Percentiles rank a stretch among this genome's conserved stretches.
phyloP scores from a whole-genome alignment of 2,888 invertebrate genomes.

The Poecilus cupreus region DNA sequence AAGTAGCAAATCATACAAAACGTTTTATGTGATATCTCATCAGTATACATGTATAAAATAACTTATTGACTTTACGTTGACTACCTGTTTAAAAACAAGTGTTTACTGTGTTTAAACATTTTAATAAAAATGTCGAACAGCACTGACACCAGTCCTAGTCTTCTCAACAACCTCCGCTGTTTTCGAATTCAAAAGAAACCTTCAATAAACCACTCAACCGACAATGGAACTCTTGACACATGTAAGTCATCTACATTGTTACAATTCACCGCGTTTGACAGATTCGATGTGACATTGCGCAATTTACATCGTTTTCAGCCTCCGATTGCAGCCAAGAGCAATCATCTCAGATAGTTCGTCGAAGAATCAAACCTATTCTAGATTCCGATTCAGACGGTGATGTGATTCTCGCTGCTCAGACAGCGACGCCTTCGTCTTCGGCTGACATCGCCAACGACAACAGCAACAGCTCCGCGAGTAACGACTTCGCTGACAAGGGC shows the following conservation, averaged over 20 bases:
- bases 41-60: constrained; percentile 27
- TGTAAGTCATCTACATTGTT: constrained; percentile 64
- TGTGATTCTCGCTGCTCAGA: constrained; percentile 48
- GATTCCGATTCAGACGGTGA: constrained; percentile 73
- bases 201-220: constrained; percentile 69
- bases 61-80: constrained; percentile 36
- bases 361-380: constrained; percentile 67
- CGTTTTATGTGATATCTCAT: constrained; percentile 25
- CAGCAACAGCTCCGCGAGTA: constrained; percentile 54
- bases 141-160: constrained; percentile 75
- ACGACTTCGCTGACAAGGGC: constrained; percentile 72
- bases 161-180: constrained; percentile 79
- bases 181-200: constrained; percentile 82
- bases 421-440: constrained; percentile 52
- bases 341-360: constrained; percentile 50
- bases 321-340: constrained; percentile 61
- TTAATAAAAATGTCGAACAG: constrained; percentile 41
- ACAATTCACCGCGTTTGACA: background rate
- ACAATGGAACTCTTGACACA: constrained; percentile 65
- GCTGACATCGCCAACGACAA: constrained; percentile 15
- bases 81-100: constrained; percentile 54
- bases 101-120: constrained; percentile 9
- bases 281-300: background rate
- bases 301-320: constrained; percentile 61
- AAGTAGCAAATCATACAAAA: background rate